These are phyloP conservation scores for Leptopilina clavipes DNA, from an alignment of 1,140 invertebrate genomes.

Conservation along the genomic window DNA sequence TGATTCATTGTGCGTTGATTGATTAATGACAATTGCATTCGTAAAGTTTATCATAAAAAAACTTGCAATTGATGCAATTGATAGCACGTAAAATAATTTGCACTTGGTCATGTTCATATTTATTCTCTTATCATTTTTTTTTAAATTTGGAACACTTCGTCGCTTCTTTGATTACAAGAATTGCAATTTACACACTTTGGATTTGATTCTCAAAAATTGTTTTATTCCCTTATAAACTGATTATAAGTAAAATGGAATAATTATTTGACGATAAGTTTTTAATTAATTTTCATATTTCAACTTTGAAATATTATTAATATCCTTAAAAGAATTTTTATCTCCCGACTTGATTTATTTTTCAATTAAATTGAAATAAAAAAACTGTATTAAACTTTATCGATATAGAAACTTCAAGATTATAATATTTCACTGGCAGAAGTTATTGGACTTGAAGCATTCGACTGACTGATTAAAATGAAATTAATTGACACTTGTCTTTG, in stretches of 20 bases:
- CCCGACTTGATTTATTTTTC: not conserved
- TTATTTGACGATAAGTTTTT: no score
- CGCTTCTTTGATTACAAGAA: not conserved
- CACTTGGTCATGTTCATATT: not conserved
- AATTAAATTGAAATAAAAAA: not conserved
- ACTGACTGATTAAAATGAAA: not conserved
- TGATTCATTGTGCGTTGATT: not conserved
- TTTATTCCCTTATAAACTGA: no score
- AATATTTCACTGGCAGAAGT: not conserved
- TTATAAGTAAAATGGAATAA: no score
- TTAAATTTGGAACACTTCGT: not conserved
- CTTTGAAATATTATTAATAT: no score
- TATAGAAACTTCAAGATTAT: not conserved
- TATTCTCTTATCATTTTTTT: not conserved
- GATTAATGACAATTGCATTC: not conserved
- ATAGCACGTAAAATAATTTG: not conserved
- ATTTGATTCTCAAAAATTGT: not conserved
- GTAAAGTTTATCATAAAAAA: not conserved
- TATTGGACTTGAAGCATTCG: not conserved
- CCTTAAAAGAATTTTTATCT: not conserved
- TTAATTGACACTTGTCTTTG: constrained; percentile 7
- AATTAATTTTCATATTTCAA: no score
- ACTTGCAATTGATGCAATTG: not conserved
- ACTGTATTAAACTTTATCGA: not conserved
- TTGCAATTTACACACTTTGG: not conserved